Percentiles rank a stretch among this genome's conserved stretches.
Evolutionary conservation across 2,113 vertebrate genomes (phyloP).

Genomic region (Podocnemis expansa): DNA sequence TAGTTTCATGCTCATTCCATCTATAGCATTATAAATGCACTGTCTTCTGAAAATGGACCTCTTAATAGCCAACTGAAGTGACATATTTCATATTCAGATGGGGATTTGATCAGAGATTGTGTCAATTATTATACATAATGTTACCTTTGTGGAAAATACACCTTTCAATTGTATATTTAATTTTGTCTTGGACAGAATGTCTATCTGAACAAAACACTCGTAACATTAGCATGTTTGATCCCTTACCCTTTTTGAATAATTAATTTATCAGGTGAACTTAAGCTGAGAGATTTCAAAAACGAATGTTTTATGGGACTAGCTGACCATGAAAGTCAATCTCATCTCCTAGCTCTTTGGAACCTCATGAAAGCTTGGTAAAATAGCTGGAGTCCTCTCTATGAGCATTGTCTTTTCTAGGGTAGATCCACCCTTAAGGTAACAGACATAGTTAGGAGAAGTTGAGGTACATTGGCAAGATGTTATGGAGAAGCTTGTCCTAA

Average conservation of each 20-base stretch:
- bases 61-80: not conserved
- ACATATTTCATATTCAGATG: not conserved
- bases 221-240: not conserved
- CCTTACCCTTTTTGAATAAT: not conserved
- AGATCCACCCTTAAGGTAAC: not conserved
- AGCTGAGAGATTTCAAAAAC: not conserved
- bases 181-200: conserved; percentile 18
- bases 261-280: not conserved
- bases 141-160: not conserved
- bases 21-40: not conserved
- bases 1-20: not conserved
- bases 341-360: fast-evolving
- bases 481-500: not conserved
- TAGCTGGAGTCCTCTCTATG: not conserved
- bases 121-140: not conserved
- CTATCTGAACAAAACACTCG: not conserved
- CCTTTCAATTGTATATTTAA: conserved; percentile 6
- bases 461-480: not conserved
- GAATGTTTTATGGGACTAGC: not conserved
- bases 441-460: not conserved
- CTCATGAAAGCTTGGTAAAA: not conserved
- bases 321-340: not conserved
- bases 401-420: not conserved
- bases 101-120: conserved; percentile 1
- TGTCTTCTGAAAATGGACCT: not conserved